Evolutionary conservation across 92 coral and sea anemone genomes (phyloP), one percentile per base, ranked within the genome.

Genomic region (Actinernus sp.): DNA sequence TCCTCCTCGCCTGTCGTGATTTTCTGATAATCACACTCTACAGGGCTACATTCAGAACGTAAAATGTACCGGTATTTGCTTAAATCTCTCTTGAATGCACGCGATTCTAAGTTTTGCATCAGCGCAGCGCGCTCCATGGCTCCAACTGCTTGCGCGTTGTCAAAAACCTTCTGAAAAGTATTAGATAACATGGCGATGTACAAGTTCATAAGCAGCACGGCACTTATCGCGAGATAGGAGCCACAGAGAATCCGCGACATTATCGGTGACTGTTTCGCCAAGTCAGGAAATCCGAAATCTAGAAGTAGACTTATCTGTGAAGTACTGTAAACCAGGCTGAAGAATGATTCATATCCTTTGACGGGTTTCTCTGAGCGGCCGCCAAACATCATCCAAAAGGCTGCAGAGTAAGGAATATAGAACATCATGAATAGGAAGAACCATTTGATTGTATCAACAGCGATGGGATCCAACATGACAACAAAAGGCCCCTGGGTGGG

Each of bases 341-440:
- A 54, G 3, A 80, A 64, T 11, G 63, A 58, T 30, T 64, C 68
- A 36, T 89, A 89, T 12, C 88, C 96, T 16, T 73, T 30, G 0
- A 89, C 85, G 11, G 96, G 92, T 9, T 26, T 63, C 23, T 73
- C 81, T 16, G 87, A 58, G 9, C 65, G 77, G 2, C 88, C 88
- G 1, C 96, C 96, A 37, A 86, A 89, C 54, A 85, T 63, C 57
- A 89, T 80, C 96, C 96, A 89, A 55, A 89, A 86, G 3, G 92
- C 79, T 4, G 96, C 96, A 1, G 85, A 71, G 36, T 84, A 89
- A 2, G 96, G 96, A 28, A 89, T 89, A 48, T 79, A 89, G 20
- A 89, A 68, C 30, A 87, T 78, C 44, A 78, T 68, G 47, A 89
- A 63, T 36, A 89, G 67, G 34, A 89, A 71, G 26, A 78, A 58